These are phyloP conservation scores for Furcifer pardalis DNA, from an alignment of 2,797 vertebrate species.

Conservation along the genomic window DNA sequence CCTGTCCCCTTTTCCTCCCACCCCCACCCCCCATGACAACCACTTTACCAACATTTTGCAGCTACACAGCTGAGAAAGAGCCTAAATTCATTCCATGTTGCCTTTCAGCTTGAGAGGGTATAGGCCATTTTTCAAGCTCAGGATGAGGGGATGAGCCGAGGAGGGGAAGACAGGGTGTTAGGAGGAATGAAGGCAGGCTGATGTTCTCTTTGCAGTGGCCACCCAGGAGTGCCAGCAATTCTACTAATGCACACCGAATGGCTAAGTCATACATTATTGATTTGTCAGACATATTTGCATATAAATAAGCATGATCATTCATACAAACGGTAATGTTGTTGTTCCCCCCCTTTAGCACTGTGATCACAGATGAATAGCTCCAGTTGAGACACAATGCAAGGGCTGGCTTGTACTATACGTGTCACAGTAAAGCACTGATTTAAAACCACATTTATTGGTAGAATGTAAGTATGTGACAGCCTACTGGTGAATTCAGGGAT, in stretches of 20 bases:
- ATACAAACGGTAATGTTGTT: constrained; percentile 75
- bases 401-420: constrained; percentile 68
- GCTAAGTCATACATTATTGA: constrained; percentile 86
- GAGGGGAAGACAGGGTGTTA: neutral
- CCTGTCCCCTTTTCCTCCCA: too few relatives aligned
- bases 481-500: constrained; percentile 83
- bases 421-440: constrained; percentile 79
- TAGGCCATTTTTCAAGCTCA: constrained; percentile 56
- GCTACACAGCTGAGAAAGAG: fast-evolving
- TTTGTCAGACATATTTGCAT: constrained; percentile 85
- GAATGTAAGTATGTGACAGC: constrained; percentile 88
- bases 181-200: constrained; percentile 31
- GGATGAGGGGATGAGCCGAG: constrained; percentile 31
- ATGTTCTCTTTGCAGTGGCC: constrained; percentile 59
- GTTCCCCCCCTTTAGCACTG: constrained; percentile 78
- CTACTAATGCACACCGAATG: constrained; percentile 72
- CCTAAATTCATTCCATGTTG: neutral
- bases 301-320: constrained; percentile 85
- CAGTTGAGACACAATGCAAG: constrained; percentile 80
- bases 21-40: neutral
- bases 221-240: constrained; percentile 65
- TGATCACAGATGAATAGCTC: constrained; percentile 83
- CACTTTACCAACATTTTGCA: neutral
- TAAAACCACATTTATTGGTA: constrained; percentile 88
- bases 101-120: constrained; percentile 27